A percentile compares a stretch with the other conserved stretches of the same genome.
Conservation (phyloP, 2,888 invertebrate genomes). For the Pristionchus entomophagus region DNA sequence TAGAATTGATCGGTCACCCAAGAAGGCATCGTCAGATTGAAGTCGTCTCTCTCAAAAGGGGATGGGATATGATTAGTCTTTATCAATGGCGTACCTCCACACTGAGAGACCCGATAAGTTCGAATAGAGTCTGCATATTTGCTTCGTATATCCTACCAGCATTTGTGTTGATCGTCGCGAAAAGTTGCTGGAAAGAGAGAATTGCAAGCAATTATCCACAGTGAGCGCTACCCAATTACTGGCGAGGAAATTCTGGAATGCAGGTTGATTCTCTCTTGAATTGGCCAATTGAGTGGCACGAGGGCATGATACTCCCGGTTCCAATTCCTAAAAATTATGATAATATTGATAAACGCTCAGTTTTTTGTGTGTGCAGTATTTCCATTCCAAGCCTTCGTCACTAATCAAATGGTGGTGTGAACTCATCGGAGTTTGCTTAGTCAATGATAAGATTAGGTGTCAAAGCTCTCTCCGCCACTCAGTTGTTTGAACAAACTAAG, state of each 20-base stretch:
- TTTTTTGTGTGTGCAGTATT: background rate
- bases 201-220: background rate
- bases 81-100: background rate
- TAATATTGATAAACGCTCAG: background rate
- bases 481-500: background rate
- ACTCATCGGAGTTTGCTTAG: background rate
- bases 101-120: background rate
- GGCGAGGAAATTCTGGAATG: constrained; percentile 37
- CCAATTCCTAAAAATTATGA: background rate
- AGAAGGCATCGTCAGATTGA: constrained; percentile 29
- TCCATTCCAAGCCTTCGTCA: background rate
- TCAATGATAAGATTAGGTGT: background rate
- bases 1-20: constrained; percentile 42
- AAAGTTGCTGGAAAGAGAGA: background rate
- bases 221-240: constrained; percentile 25
- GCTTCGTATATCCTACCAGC: background rate
- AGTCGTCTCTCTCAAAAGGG: constrained; percentile 23
- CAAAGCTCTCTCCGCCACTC: background rate
- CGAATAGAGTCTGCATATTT: background rate
- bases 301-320: constrained; percentile 10
- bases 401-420: constrained; percentile 13
- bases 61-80: background rate
- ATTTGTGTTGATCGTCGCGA: background rate
- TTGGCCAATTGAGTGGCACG: background rate
- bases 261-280: background rate